Evolutionary conservation across 92 coral and sea anemone genomes (phyloP).

Genomic region (Epizoanthus scotinus): DNA sequence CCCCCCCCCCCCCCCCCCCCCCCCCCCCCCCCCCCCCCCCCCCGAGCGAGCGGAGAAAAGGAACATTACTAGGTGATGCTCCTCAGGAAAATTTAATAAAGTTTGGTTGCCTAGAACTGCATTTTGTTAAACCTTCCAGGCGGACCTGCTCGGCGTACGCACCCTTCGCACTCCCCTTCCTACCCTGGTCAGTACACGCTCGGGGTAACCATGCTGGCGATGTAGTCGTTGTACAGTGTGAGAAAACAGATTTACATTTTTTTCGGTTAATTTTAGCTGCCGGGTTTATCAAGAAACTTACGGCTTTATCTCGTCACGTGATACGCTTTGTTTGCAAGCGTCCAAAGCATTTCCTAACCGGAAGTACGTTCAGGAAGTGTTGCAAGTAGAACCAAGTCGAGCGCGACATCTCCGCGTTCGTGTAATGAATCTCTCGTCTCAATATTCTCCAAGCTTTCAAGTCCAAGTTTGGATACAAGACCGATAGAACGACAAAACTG

Average conservation of each 20-base stretch:
- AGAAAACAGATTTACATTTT: neutral
- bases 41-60: no score
- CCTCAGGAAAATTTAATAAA: no score
- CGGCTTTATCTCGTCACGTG: slow-evolving; percentile 32
- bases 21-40: no score
- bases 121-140: no score
- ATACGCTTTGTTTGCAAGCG: slow-evolving; percentile 7
- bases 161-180: no score
- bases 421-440: neutral
- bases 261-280: slow-evolving; percentile 3
- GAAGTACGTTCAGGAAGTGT: slow-evolving; percentile 45
- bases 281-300: neutral
- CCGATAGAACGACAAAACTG: neutral
- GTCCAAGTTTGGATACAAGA: slow-evolving; percentile 1
- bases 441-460: neutral
- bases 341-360: slow-evolving; percentile 45
- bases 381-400: slow-evolving; percentile 20
- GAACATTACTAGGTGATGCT: no score
- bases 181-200: no score
- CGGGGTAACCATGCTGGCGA: no score
- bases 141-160: no score
- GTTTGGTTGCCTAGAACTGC: no score
- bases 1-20: no score
- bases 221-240: no score
- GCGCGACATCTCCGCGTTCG: slow-evolving; percentile 41